phyloP scores from a whole-genome alignment of 2,888 invertebrate genomes.

The Seira sanloemensis region DNA sequence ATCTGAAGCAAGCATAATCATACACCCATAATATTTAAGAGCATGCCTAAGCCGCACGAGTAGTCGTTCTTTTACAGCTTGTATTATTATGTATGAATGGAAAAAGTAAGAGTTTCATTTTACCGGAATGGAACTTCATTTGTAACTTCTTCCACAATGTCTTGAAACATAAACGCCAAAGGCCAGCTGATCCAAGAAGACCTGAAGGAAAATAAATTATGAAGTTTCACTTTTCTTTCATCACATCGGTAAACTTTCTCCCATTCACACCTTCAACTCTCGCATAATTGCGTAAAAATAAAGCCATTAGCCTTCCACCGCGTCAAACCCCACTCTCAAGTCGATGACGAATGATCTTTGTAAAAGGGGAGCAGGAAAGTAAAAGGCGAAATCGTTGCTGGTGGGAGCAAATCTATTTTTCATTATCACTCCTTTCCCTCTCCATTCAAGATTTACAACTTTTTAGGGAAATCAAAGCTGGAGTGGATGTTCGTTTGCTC shows the following conservation, averaged over 20 bases:
- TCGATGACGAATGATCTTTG: background rate
- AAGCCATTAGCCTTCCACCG: background rate
- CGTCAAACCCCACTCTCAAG: background rate
- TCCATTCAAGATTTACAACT: constrained; percentile 3
- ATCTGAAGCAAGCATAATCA: constrained; percentile 43
- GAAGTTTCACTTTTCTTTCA: no score
- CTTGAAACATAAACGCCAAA: constrained; percentile 90
- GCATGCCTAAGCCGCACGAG: no score
- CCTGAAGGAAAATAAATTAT: constrained; percentile 76
- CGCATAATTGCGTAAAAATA: background rate
- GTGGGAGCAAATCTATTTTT: background rate
- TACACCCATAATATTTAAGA: no score
- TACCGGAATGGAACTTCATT: constrained; percentile 88
- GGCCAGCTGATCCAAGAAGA: constrained; percentile 96
- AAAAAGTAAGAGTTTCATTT: background rate
- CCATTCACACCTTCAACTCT: background rate
- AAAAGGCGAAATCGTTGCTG: background rate
- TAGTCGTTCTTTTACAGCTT: no score
- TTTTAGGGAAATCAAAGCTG: background rate
- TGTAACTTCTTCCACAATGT: constrained; percentile 82
- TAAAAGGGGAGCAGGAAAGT: background rate
- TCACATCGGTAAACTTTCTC: background rate
- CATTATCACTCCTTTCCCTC: constrained; percentile 7
- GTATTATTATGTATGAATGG: no score
- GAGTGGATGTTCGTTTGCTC: background rate